Evolutionary conservation across 2,888 invertebrate species (phyloP), one percentile per base, ranked within the genome.

Genomic region (Euproctis similis): DNA sequence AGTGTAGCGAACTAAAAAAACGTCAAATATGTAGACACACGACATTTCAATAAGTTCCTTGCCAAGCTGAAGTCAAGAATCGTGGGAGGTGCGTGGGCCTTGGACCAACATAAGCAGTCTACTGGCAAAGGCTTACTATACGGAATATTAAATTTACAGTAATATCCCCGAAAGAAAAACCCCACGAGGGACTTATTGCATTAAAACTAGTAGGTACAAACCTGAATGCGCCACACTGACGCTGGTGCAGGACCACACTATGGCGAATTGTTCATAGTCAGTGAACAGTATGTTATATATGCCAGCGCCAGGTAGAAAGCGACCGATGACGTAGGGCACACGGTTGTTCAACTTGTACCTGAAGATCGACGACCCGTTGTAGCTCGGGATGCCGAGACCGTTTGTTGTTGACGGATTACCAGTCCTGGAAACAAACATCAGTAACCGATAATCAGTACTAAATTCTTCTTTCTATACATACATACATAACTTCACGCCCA

Each of bases 231-330:
- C 82, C 24, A 90, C 49, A 27, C 87, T 88, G 39, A 90, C 80
- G 64, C 88, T 90, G 10, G 89, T 87, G 53, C 92, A 92, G 2
- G 91, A 91, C 89, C 91, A 92, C 25, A 92, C 57, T 37, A 92
- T 85, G 18, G 91, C 91, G 68, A 89, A 92, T 54, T 87, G 87
- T 0, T 86, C 85, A 66, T 92, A 92, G 68, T 92, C 92, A 0
- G 92, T 91, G 55, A 88, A 88, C 12, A 92, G 81, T 24, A 92
- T 81, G 68, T 88, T 87, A 74, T 92, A 92, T 40, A 87, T 87
- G 1, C 92, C 92, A 5, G 90, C 88, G 24, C 91, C 92, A 5
- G 92, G 92, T 49, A 92, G 66, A 51, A 91, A 74, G 18, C 90
- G 85, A 5, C 89, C 88, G 30, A 92, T 73, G 10, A 88, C 69